Conservation (phyloP, 2,797 vertebrate genomes). For the Chloroceryle inda region DNA sequence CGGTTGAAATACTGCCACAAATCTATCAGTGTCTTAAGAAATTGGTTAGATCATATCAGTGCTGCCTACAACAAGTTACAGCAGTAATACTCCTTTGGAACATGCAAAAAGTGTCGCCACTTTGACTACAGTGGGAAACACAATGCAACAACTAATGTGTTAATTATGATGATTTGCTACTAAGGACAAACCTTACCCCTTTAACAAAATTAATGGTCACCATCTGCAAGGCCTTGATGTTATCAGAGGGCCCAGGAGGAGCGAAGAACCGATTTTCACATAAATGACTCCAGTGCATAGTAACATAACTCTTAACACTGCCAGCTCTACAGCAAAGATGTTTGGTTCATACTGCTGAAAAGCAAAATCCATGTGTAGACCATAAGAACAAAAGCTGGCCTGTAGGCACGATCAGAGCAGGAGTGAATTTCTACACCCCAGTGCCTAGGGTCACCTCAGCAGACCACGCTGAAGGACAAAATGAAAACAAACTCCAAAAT, state of each 20-base stretch:
- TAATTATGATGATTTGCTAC: background rate
- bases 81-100: background rate
- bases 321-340: background rate
- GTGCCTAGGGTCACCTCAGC: fast-evolving
- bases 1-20: background rate
- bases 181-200: background rate
- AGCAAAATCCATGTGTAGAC: background rate
- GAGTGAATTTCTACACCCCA: background rate
- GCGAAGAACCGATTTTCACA: background rate
- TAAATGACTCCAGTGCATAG: no score
- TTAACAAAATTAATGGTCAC: background rate
- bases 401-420: background rate
- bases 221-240: background rate
- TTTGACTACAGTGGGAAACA: background rate
- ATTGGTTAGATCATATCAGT: background rate
- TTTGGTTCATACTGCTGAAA: background rate
- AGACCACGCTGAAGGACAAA: background rate
- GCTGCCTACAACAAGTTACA: background rate
- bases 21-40: background rate
- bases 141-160: background rate
- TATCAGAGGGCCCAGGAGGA: background rate
- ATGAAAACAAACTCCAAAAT: background rate
- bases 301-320: background rate
- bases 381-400: background rate
- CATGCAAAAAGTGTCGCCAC: background rate